phyloP scores from a whole-genome alignment of 1,140 invertebrate genomes.

The Aricia agestis region DNA sequence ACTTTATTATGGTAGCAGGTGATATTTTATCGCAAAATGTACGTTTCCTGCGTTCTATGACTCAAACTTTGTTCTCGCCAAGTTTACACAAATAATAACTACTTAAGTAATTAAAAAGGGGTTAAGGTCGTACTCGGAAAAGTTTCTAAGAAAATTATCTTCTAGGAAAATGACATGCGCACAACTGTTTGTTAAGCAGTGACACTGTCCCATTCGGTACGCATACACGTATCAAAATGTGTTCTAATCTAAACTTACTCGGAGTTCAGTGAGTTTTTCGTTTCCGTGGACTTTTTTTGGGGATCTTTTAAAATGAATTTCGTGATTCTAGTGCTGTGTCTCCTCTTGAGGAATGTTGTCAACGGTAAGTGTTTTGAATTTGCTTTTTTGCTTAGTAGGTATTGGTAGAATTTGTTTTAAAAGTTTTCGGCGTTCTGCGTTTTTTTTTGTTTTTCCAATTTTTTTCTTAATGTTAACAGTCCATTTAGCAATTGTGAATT shows the following conservation, averaged over 20 bases:
- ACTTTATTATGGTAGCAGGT: too few relatives aligned
- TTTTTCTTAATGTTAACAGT: too few relatives aligned
- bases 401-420: too few relatives aligned
- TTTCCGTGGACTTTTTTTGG: not conserved
- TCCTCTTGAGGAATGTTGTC: conserved; percentile 29
- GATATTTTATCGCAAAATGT: too few relatives aligned
- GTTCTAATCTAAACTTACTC: conserved; percentile 18
- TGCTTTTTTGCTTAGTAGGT: not conserved
- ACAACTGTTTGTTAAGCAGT: conserved; percentile 41
- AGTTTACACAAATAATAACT: too few relatives aligned
- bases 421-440: too few relatives aligned
- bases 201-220: conserved; percentile 19
- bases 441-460: too few relatives aligned
- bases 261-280: conserved; percentile 12
- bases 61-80: too few relatives aligned
- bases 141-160: not conserved
- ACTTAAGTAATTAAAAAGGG: too few relatives aligned
- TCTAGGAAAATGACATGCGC: conserved; percentile 39
- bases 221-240: conserved; percentile 24
- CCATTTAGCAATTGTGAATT: too few relatives aligned
- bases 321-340: conserved; percentile 39
- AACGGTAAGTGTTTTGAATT: conserved; percentile 35
- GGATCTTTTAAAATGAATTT: conserved; percentile 35
- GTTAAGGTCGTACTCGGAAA: too few relatives aligned
- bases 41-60: too few relatives aligned